Evolutionary conservation across 1,140 invertebrate genomes (phyloP), one percentile per base, ranked within the genome.

Genomic region (Triops cancriformis): DNA sequence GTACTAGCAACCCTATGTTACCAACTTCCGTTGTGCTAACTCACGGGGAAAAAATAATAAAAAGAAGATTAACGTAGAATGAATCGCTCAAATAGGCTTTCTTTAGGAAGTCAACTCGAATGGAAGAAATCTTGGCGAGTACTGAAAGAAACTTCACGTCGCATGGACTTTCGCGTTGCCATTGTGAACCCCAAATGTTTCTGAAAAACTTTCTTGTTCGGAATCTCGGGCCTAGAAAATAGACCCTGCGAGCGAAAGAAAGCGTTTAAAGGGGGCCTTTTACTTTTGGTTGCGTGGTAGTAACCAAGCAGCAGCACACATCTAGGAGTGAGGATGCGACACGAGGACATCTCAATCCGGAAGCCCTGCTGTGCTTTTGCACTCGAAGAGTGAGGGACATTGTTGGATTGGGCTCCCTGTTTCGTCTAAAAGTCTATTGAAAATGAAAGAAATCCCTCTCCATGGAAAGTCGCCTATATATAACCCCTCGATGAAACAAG

Each of bases 401-500:
- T 64, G 51, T 64, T 64, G 51, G 14, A 64, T 64, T 64, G 10
- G 14, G 51, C 51, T 64, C 18, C 51, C 23, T 18, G 18, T 64
- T 64, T 18, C 23, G 51, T 64, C 51, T 6, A 18, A 64, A 64
- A 64, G 51, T 64, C 51, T 18, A 64, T 64, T 64, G 51, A 64
- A 64, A 64, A n/a, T 64, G 51, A 64, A 64, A 64, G 51, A 64
- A 64, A 64, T 64, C 4, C 2, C 51, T 23, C 51, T 64, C 51
- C 23, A 23, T 64, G 51, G 23, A 64, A 64, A 64, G 51, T 64
- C 51, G 51, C 51, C 31, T 64, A 64, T 64, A 64, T 64, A 64
- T 64, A 64, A 64, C 51, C 51, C 51, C 51, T 64, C 51, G 51
- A 64, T 64, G 51, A 64, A 64, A 64, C 51, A 64, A 64, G 51